Conservation (phyloP, 2,888 invertebrate genomes). For the Coenonympha glycerion region DNA sequence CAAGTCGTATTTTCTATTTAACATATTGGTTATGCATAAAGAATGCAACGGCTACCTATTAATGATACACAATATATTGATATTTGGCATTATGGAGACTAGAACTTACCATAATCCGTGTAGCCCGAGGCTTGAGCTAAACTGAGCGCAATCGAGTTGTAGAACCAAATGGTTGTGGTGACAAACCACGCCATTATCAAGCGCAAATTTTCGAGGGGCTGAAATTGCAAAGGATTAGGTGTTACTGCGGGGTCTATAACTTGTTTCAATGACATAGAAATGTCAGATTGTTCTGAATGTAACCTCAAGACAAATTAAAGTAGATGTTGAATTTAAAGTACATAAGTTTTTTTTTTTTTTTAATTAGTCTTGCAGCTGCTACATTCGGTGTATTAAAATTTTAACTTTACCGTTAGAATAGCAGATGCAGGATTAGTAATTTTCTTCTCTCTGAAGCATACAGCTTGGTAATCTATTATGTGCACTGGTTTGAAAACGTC, state of each 20-base stretch:
- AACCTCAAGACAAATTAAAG: no score
- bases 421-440: conserved; percentile 77
- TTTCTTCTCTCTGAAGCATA: conserved; percentile 84
- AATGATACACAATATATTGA: neutral
- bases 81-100: neutral
- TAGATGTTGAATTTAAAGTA: no score
- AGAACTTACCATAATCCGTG: conserved; percentile 59
- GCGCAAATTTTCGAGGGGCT: conserved; percentile 68
- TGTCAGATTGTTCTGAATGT: no score
- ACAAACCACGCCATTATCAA: conserved; percentile 76
- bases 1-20: neutral
- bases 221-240: no score
- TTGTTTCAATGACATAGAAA: no score
- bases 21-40: conserved; percentile 1
- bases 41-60: conserved; percentile 20
- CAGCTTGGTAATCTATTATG: conserved; percentile 91
- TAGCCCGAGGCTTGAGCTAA: conserved; percentile 70
- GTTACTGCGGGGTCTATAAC: no score
- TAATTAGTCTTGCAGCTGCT: no score
- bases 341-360: no score
- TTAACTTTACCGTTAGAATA: conserved; percentile 73
- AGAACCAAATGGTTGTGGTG: conserved; percentile 75
- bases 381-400: no score
- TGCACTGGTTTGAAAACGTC: conserved; percentile 84
- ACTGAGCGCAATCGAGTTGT: conserved; percentile 70